A percentile compares a stretch with the other conserved stretches of the same genome.
phyloP scores from a whole-genome alignment of 1,140 invertebrate genomes.

The Pseudomyrmex dendroicus region DNA sequence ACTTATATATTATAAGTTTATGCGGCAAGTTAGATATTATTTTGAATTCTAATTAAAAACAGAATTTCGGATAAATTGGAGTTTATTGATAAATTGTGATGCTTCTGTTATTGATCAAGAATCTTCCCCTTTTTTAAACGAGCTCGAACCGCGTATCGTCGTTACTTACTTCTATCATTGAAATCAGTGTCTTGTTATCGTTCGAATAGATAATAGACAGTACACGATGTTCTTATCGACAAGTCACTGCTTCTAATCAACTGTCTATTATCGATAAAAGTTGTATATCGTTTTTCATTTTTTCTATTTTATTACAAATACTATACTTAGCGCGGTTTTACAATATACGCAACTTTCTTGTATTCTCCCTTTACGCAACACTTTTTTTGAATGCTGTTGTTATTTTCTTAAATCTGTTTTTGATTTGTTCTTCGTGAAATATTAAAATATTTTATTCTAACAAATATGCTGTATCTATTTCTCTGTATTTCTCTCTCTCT shows the following conservation, averaged over 20 bases:
- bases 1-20: not conserved
- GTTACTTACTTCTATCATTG: not conserved
- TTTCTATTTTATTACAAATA: not conserved
- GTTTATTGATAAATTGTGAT: slow-evolving; percentile 2
- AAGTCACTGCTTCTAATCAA: slow-evolving; percentile 28
- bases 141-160: not conserved
- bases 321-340: not conserved
- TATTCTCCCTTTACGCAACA: not conserved
- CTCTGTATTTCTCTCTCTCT: not conserved
- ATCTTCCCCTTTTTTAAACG: not conserved
- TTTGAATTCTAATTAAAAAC: not conserved
- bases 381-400: not conserved
- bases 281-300: slow-evolving; percentile 7
- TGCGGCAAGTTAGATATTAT: slow-evolving; percentile 10
- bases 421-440: not conserved
- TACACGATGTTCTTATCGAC: slow-evolving; percentile 21
- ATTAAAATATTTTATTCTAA: slow-evolving; percentile 18
- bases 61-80: not conserved
- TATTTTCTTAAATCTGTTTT: not conserved
- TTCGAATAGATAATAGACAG: slow-evolving; percentile 29
- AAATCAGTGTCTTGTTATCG: slow-evolving; percentile 53
- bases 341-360: not conserved
- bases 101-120: not conserved
- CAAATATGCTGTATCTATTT: slow-evolving; percentile 3
- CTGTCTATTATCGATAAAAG: slow-evolving; percentile 40